Percentiles rank a stretch among this genome's conserved stretches.
These are phyloP conservation scores for Anoura caudifer DNA, from an alignment of 2,113 vertebrate genomes.

Conservation along the genomic window DNA sequence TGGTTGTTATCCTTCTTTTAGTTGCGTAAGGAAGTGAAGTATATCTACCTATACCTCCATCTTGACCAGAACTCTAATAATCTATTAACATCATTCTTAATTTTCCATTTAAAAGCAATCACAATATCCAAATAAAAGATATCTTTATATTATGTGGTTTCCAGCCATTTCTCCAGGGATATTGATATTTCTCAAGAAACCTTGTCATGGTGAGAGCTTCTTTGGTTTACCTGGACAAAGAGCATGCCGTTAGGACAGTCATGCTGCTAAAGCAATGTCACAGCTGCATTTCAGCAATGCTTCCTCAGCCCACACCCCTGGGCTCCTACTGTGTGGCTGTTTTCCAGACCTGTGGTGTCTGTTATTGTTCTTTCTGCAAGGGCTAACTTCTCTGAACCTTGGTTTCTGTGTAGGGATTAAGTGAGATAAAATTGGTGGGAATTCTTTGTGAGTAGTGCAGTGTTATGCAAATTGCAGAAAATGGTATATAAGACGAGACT, in stretches of 20 bases:
- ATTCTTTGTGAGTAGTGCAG: background rate
- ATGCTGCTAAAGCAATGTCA: background rate
- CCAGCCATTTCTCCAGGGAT: background rate
- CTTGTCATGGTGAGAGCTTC: background rate
- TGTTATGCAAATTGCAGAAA: background rate
- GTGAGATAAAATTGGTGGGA: background rate
- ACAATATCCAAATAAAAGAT: background rate
- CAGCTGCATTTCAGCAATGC: background rate
- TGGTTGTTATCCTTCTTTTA: no score
- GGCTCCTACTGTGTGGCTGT: background rate
- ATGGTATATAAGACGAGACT: background rate
- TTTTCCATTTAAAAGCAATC: background rate
- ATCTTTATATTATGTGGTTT: background rate
- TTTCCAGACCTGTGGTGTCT: background rate
- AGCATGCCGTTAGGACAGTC: background rate
- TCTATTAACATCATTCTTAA: no score
- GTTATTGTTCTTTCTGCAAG: background rate
- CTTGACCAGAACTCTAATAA: no score
- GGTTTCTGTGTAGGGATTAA: background rate
- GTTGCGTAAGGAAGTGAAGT: no score
- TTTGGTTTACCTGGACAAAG: background rate
- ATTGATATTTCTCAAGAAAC: background rate
- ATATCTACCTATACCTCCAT: no score
- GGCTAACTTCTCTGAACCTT: background rate
- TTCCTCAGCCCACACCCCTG: background rate